Evolutionary conservation across 2,888 invertebrate species (phyloP).

Genomic region (Buathra laborator): DNA sequence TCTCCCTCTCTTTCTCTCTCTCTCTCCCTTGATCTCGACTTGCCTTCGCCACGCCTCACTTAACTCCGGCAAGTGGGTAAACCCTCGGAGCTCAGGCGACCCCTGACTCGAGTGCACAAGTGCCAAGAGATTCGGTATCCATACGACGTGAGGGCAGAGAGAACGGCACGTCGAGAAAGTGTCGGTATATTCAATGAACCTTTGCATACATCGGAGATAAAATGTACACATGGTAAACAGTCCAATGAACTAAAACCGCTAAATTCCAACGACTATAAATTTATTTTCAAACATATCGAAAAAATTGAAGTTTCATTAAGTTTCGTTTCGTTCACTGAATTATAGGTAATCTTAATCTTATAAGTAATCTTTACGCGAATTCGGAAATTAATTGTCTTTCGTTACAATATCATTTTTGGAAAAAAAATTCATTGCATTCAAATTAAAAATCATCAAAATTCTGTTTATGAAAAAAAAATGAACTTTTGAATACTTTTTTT

Average conservation of each 20-base stretch:
- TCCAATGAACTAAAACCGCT: not conserved
- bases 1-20: slow-evolving; percentile 30
- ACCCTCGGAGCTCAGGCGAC: slow-evolving; percentile 40
- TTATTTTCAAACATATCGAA: not conserved
- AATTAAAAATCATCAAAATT: too few relatives aligned
- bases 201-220: not conserved
- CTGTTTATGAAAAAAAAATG: too few relatives aligned
- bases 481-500: too few relatives aligned
- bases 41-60: slow-evolving; percentile 59
- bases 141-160: not conserved
- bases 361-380: too few relatives aligned
- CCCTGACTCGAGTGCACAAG: slow-evolving; percentile 57
- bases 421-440: too few relatives aligned
- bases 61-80: slow-evolving; percentile 64
- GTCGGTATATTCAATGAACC: slow-evolving; percentile 48
- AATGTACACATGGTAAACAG: not conserved
- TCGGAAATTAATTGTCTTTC: too few relatives aligned
- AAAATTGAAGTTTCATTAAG: not conserved
- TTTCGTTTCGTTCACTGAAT: not conserved
- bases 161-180: slow-evolving; percentile 32
- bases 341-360: too few relatives aligned
- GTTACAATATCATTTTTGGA: too few relatives aligned
- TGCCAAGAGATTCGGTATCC: slow-evolving; percentile 58
- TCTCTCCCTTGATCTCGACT: slow-evolving; percentile 21
- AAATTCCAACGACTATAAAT: not conserved